Percentiles rank a stretch among this genome's conserved stretches.
Conservation (phyloP, 1,140 invertebrate species). For the Lordiphosa mommai region DNA sequence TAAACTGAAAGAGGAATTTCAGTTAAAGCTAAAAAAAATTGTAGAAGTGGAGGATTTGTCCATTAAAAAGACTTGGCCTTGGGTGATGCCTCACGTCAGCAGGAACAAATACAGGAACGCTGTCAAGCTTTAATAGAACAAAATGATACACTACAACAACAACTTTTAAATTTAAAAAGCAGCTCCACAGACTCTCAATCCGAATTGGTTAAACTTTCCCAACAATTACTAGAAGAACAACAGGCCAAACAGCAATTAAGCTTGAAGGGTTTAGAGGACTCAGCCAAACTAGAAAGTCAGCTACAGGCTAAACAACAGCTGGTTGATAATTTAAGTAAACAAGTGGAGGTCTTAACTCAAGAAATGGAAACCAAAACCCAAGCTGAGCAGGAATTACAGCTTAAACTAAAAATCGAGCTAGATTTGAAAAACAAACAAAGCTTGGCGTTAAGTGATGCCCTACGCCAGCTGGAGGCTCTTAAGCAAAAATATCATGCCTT, state of each 20-base stretch:
- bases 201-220: constrained; percentile 46
- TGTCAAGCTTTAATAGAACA: constrained; percentile 39
- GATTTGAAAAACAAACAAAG: constrained; percentile 36
- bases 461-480: constrained; percentile 40
- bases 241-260: constrained; percentile 46
- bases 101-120: constrained; percentile 49
- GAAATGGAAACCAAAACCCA: constrained; percentile 33
- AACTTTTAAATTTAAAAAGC: constrained; percentile 38
- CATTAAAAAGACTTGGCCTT: constrained; percentile 42
- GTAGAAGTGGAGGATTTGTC: constrained; percentile 39
- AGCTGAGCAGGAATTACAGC: constrained; percentile 26
- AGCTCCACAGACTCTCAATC: constrained; percentile 50
- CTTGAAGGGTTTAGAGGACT: constrained; percentile 38
- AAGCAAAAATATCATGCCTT: constrained; percentile 15
- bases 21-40: constrained; percentile 58
- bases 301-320: constrained; percentile 47
- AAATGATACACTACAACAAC: constrained; percentile 46
- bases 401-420: constrained; percentile 37
- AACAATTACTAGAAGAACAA: constrained; percentile 43
- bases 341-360: constrained; percentile 47
- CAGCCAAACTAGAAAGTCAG: constrained; percentile 36
- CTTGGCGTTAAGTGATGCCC: constrained; percentile 39
- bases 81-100: constrained; percentile 45
- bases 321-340: constrained; percentile 35
- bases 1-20: constrained; percentile 57